Conservation (phyloP, 2,888 invertebrate species). For the Zonitis immaculata region DNA sequence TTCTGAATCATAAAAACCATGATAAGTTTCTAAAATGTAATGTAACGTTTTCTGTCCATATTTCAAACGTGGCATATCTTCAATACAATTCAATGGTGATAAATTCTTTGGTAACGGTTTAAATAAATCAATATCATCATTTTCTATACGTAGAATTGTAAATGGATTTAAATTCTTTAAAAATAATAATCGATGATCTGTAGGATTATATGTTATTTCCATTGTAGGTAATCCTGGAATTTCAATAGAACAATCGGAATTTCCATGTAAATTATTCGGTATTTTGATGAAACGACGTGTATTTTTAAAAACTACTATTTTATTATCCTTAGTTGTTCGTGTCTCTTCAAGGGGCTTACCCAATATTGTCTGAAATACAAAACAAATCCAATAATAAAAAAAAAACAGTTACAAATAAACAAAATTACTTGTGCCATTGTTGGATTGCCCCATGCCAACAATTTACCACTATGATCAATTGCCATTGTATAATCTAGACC, state of each 20-base stretch:
- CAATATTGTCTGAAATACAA: too few relatives aligned
- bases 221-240: conserved; percentile 46
- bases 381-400: too few relatives aligned
- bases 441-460: conserved; percentile 74
- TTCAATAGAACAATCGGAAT: conserved; percentile 43
- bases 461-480: conserved; percentile 59
- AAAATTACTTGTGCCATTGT: conserved; percentile 62
- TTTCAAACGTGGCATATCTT: conserved; percentile 29
- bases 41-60: conserved; percentile 45
- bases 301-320: conserved; percentile 64
- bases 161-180: conserved; percentile 32
- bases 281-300: conserved; percentile 69
- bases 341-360: too few relatives aligned
- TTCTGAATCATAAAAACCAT: conserved; percentile 46
- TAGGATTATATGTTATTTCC: conserved; percentile 44
- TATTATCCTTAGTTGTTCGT: conserved; percentile 52
- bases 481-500: conserved; percentile 76
- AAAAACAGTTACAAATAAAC: too few relatives aligned
- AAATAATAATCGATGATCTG: conserved; percentile 38
- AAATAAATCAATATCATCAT: conserved; percentile 15
- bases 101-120: conserved; percentile 17
- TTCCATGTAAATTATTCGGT: conserved; percentile 48
- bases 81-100: conserved; percentile 26
- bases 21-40: conserved; percentile 43
- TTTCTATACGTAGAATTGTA: conserved; percentile 31